A percentile compares a stretch with the other conserved stretches of the same genome.
These are phyloP conservation scores for Metallyticus violacea DNA, from an alignment of 2,888 invertebrate genomes.

Conservation along the genomic window DNA sequence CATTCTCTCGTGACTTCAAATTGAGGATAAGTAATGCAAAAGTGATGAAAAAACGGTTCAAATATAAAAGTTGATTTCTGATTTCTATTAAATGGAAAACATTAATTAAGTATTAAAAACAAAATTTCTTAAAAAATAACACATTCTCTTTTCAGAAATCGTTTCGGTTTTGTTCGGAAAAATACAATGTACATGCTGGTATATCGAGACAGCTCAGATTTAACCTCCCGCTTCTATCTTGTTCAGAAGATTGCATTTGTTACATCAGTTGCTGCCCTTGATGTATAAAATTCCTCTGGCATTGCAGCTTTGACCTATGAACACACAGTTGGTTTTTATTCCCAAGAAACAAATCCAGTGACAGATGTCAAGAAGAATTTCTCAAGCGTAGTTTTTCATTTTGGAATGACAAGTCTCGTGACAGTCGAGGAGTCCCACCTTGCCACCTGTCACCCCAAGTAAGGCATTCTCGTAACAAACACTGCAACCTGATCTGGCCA, in stretches of 20 bases:
- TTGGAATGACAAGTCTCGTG: too few relatives aligned
- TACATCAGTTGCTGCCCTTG: background rate
- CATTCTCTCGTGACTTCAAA: too few relatives aligned
- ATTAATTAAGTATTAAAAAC: too few relatives aligned
- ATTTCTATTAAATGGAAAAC: too few relatives aligned
- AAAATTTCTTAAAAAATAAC: too few relatives aligned
- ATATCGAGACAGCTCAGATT: background rate
- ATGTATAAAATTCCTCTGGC: background rate
- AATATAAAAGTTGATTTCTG: too few relatives aligned
- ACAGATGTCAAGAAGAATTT: background rate
- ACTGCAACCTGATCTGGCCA: background rate
- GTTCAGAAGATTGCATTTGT: background rate
- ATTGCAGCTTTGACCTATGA: background rate
- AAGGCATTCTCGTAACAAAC: background rate
- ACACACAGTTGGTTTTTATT: background rate
- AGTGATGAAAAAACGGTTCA: too few relatives aligned
- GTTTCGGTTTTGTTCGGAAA: background rate
- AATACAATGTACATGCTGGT: too few relatives aligned
- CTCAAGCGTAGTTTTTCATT: too few relatives aligned
- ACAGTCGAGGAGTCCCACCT: too few relatives aligned
- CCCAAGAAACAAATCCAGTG: background rate
- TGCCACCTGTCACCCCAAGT: background rate
- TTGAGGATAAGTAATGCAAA: too few relatives aligned
- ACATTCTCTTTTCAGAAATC: too few relatives aligned
- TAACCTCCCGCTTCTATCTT: background rate